Conservation (phyloP, 2,113 vertebrate genomes). For the Prietella phreatophila region DNA sequence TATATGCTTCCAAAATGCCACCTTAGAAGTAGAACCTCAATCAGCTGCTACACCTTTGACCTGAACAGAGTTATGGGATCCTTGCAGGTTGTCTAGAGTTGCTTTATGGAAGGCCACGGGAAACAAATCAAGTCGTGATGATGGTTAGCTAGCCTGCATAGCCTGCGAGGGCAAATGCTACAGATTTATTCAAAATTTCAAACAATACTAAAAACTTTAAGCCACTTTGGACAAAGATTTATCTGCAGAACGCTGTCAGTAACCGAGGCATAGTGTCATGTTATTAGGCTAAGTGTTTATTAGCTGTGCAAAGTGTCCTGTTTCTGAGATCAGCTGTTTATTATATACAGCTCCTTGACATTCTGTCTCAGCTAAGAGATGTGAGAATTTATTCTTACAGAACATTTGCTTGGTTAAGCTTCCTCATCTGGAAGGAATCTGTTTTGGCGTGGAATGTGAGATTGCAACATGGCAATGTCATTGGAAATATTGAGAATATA, state of each 20-base stretch:
- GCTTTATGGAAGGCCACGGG: neutral
- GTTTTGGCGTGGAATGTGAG: neutral
- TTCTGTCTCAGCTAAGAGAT: neutral
- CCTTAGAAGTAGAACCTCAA: neutral
- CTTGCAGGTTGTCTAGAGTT: neutral
- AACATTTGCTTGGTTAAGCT: neutral
- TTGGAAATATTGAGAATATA: neutral
- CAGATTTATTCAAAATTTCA: neutral
- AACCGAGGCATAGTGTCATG: constrained; percentile 14
- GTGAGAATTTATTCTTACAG: neutral
- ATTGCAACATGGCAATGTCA: neutral
- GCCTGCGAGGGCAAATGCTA: neutral
- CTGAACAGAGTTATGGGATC: neutral
- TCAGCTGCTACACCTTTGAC: neutral
- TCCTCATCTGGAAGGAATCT: neutral
- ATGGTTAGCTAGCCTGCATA: neutral
- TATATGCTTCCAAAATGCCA: neutral
- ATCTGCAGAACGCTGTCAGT: neutral
- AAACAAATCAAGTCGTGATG: neutral
- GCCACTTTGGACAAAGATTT: neutral
- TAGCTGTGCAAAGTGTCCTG: neutral
- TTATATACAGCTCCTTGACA: neutral
- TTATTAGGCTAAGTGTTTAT: neutral
- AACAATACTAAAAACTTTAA: neutral
- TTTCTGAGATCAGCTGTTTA: constrained; percentile 1